Base-by-base conservation (phyloP, 2,113 vertebrate genomes). In the Phoxinus phoxinus region DNA sequence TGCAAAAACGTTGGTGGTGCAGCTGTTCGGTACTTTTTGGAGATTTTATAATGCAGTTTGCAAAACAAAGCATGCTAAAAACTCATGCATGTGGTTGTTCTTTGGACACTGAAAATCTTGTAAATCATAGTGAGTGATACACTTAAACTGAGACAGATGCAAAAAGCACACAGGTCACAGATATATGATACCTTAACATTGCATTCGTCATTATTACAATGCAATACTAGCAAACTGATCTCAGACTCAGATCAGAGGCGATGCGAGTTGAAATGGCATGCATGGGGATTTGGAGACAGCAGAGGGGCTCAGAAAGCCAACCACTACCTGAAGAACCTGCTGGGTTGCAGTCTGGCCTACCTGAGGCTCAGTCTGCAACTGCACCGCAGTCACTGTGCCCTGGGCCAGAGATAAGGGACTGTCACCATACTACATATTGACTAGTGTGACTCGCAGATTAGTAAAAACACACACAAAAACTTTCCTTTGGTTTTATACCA, bases 261-360 rank as follows among this genome's bases (percentile, higher is more conserved):
- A 84, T 84, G 82, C 63, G 77, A 86, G 86, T 67, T 59, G 51
- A 78, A 46, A 87, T 53, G 25, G 41, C 48, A 86, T 73, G 78
- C 75, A 25, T 79, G 27, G 88, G 35, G 91, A 92, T 67, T 32
- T 19, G 21, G 4, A 81, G 80, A 81, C 44, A 67, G 80, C 80
- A 69, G 61, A 67, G 80, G 44, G 46, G 23, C 80, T 93, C 90
- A 93, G 97, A 96, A 94, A 91, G 96, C 93, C 96, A 96, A 99
- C 98, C 97, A 99, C 98, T 99, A 99, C 98, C 98, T 99, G 98
- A 95, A 99, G 98, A 95, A 99, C 98, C 96, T 98, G 98, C 96
- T 99, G 98, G 95, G 96, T 97, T 91, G 97, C 97, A 96, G 98
- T 97, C 65, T 97, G 96, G 95, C 96, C 97, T 94, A 98, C 97